Conservation (phyloP, 1,140 invertebrate genomes). For the Drosophila simulans region DNA sequence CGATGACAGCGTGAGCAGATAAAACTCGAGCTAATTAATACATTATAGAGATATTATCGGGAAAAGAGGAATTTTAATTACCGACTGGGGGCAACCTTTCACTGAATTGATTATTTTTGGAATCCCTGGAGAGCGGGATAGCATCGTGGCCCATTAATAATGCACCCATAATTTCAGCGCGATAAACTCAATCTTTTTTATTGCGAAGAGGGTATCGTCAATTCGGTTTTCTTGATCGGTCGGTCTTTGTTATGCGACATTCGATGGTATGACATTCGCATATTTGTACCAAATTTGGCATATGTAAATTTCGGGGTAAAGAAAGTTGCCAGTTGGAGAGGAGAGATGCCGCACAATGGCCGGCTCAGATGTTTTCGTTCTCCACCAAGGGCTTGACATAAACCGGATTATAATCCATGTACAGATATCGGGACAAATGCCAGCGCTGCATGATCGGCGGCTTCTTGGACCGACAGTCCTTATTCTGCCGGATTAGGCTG, state of each 20-base stretch:
- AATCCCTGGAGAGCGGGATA: not conserved
- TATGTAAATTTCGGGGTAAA: constrained; percentile 58
- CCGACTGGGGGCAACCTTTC: constrained; percentile 16
- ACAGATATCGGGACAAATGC: constrained; percentile 53
- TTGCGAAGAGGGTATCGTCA: constrained; percentile 15
- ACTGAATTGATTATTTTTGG: constrained; percentile 19
- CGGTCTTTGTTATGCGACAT: constrained; percentile 20
- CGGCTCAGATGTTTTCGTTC: constrained; percentile 55
- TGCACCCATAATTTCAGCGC: constrained; percentile 1
- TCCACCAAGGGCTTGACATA: constrained; percentile 57
- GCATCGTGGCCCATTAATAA: not conserved
- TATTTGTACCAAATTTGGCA: constrained; percentile 57
- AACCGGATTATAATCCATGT: constrained; percentile 55
- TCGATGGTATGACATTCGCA: constrained; percentile 24
- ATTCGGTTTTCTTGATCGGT: constrained; percentile 3
- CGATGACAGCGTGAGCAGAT: constrained; percentile 30
- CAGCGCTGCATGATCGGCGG: constrained; percentile 36
- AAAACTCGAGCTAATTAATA: constrained; percentile 19
- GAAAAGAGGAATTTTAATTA: constrained; percentile 15
- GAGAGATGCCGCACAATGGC: constrained; percentile 6
- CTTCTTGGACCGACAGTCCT: constrained; percentile 15
- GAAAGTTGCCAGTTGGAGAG: constrained; percentile 56
- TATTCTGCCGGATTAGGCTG: constrained; percentile 8
- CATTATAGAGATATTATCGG: constrained; percentile 11
- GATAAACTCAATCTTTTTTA: not conserved